Base-by-base conservation (phyloP, 2,888 invertebrate genomes). In the Heliconius hortense region DNA sequence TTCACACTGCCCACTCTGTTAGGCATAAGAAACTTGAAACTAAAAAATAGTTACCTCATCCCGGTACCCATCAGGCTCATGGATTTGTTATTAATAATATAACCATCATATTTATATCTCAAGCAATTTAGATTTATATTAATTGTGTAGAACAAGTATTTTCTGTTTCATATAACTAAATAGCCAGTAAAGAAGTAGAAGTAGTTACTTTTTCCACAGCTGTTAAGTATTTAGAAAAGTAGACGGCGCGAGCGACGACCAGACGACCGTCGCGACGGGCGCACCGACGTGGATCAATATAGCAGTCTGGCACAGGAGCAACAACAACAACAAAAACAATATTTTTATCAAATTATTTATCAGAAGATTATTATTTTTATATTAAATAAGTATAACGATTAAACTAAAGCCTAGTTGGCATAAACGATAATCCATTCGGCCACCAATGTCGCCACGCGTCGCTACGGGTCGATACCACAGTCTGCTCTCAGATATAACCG, bases 401-500 rank as follows among this genome's bases (percentile, higher is more conserved):
- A 5, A 15, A 43, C 39, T 24, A 66, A 64, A 39, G 24, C 39
- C 15, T 24, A 39, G 24, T 66, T 35, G 24, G 26, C 28, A 60
- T 39, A 56, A 71, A 62, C 21, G 60, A 59, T 71, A 71, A 43
- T 26, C 53, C 31, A 60, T 31, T 35, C 35, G 35, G 62, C 56
- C n/a, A 69, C 67, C 48, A 28, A 48, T 78, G 76, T 78, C 73
- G 72, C 78, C 72, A 59, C 75, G 76, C 76, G 75, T 79, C 75
- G 82, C 80, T 77, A 78, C 79, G 77, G 82, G 79, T 82, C 82
- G 82, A 82, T 82, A 81, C 72, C 63, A 68, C 79, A 81, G 82
- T 77, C 77, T 77, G 69, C 75, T 60, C 81, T 77, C 81, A 83
- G 82, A 85, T 87, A 86, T 85, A 84, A 79, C 80, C 79, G 77